Conservation (phyloP, 2,888 invertebrate genomes). For the Dione vanillae region DNA sequence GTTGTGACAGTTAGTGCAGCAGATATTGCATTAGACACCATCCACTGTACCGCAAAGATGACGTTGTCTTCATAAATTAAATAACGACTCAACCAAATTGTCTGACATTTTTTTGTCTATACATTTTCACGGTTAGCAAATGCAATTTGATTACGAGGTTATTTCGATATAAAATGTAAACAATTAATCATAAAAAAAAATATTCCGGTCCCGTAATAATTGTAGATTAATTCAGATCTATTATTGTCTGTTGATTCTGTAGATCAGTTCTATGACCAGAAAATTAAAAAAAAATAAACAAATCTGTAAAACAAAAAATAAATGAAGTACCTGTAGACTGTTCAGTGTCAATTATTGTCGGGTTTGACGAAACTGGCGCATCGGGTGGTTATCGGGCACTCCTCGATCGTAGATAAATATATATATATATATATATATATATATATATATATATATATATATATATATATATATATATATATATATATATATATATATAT, state of each 20-base stretch:
- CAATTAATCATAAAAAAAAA: too few species aligned
- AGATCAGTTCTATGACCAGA: neutral
- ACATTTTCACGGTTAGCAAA: too few species aligned
- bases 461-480: too few species aligned
- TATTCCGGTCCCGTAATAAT: too few species aligned
- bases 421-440: too few species aligned
- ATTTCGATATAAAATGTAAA: too few species aligned
- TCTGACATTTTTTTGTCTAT: too few species aligned
- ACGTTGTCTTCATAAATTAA: neutral
- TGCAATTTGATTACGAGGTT: too few species aligned
- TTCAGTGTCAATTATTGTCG: constrained; percentile 32
- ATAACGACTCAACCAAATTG: neutral
- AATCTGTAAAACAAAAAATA: constrained; percentile 21
- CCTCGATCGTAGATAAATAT: constrained; percentile 75
- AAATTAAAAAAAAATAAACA: neutral
- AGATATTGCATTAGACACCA: constrained; percentile 3
- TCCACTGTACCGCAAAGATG: neutral
- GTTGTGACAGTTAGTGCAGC: neutral
- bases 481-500: too few species aligned
- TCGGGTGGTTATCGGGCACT: constrained; percentile 49
- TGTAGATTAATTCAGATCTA: neutral
- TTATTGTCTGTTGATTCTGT: too few species aligned
- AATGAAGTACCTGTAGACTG: constrained; percentile 10
- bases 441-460: too few species aligned
- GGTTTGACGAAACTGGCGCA: constrained; percentile 38